These are phyloP conservation scores for Idaea aversata DNA, from an alignment of 2,888 invertebrate species.

Conservation along the genomic window DNA sequence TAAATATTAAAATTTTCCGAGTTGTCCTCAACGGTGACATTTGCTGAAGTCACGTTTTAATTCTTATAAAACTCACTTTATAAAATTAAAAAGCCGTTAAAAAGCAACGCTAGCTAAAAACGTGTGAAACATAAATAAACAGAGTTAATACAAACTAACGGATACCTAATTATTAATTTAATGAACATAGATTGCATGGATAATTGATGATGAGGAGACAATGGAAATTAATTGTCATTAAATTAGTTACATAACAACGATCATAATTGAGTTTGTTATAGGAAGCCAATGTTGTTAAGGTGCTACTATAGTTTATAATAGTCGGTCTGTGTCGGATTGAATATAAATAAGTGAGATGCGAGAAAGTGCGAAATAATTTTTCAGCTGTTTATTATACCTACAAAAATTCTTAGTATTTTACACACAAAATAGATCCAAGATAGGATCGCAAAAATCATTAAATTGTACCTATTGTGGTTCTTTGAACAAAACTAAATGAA, in stretches of 20 bases:
- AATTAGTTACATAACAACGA: background rate
- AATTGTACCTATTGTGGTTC: too few species aligned
- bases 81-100: background rate
- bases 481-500: too few species aligned
- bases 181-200: background rate
- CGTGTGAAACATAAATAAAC: background rate
- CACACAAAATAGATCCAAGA: too few species aligned
- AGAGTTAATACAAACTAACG: background rate
- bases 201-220: background rate
- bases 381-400: too few species aligned
- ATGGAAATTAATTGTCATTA: background rate
- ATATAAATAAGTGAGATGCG: too few species aligned
- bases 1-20: too few species aligned
- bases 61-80: background rate
- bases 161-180: background rate
- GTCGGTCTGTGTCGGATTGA: too few species aligned
- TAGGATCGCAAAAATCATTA: too few species aligned
- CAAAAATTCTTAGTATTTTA: too few species aligned
- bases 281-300: background rate
- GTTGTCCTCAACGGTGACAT: background rate
- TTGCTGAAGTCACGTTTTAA: background rate
- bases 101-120: background rate
- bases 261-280: background rate
- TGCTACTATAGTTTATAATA: too few species aligned
- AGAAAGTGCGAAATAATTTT: too few species aligned